Base-by-base conservation (phyloP, 2,888 invertebrate genomes). In the Drosophila ustulata region DNA sequence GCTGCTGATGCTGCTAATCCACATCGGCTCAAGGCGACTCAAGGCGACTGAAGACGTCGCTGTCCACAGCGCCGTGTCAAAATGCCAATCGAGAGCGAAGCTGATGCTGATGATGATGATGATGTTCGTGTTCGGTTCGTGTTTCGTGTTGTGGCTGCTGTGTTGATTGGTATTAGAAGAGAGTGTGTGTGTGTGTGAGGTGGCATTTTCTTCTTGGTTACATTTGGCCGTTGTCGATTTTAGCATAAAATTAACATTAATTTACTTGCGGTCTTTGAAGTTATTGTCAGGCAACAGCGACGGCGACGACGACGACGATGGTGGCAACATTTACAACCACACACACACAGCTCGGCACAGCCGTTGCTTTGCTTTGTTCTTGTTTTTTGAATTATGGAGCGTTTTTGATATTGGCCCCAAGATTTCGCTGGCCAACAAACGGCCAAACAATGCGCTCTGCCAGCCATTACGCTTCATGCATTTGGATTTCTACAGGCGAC, bases 241-340 rank as follows among this genome's bases (percentile, higher is more conserved):
- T 89, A 83, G 89, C 85, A 86, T 86, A 86, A 86, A 86, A 86
- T 86, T 86, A 86, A 89, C 85, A 86, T 86, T 86, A 86, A 86
- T 86, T 89, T 86, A 89, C 85, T 86, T 89, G 85, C 88, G 85
- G 85, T 86, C 85, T 86, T 86, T 86, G 85, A 86, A 86, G 85
- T 86, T 86, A 89, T 86, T 89, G 85, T 82, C 66, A 53, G 53
- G 25, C 53, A 46, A 28, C 43, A 28, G 30, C 56, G 47, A 47
- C 64, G 28, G 41, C 51, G 78, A 61, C 25, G 32, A 5, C 46
- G 11, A 56, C 51, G 32, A 5, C 46, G 11, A 56, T 46, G 51
- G 28, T 39, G 28, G 30, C 61, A 51, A 47, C 61, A 43, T 50
- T 61, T 53, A 61, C 46, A 52, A 49, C 51, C 71, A 65, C 74